Percentiles rank a stretch among this genome's conserved stretches.
These are phyloP conservation scores for Hydropsyche tenuis DNA, from an alignment of 1,140 invertebrate genomes.

Conservation along the genomic window DNA sequence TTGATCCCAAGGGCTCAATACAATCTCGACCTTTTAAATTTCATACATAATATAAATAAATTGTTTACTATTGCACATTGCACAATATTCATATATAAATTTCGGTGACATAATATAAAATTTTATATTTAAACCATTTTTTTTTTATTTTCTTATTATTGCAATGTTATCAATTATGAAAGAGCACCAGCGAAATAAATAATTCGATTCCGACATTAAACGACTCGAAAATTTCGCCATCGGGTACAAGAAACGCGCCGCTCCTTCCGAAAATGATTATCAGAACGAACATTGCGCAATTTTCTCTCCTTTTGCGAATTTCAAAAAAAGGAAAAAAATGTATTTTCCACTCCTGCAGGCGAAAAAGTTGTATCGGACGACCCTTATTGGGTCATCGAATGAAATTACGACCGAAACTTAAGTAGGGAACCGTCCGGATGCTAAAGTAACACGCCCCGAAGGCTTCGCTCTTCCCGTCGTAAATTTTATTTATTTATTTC, in stretches of 20 bases:
- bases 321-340: not conserved
- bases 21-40: constrained; percentile 15
- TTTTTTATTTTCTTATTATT: not conserved
- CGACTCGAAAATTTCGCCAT: not conserved
- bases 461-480: constrained; percentile 7
- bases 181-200: not conserved
- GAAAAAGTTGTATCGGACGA: constrained; percentile 12
- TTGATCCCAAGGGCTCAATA: constrained; percentile 7
- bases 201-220: not conserved
- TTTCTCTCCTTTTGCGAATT: not conserved
- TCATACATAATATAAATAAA: not conserved
- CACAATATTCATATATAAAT: no score
- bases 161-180: not conserved
- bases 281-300: not conserved
- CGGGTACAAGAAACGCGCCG: not conserved
- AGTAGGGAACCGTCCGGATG: constrained; percentile 9
- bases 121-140: no score
- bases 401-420: constrained; percentile 20
- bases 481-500: constrained; percentile 24
- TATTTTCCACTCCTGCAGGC: not conserved
- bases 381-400: constrained; percentile 24
- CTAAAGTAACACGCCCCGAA: constrained; percentile 15
- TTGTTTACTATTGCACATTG: no score
- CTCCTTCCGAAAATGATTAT: constrained; percentile 3
- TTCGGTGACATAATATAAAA: no score